Evolutionary conservation across 2,888 invertebrate species (phyloP).

Genomic region (Eurois occulta): DNA sequence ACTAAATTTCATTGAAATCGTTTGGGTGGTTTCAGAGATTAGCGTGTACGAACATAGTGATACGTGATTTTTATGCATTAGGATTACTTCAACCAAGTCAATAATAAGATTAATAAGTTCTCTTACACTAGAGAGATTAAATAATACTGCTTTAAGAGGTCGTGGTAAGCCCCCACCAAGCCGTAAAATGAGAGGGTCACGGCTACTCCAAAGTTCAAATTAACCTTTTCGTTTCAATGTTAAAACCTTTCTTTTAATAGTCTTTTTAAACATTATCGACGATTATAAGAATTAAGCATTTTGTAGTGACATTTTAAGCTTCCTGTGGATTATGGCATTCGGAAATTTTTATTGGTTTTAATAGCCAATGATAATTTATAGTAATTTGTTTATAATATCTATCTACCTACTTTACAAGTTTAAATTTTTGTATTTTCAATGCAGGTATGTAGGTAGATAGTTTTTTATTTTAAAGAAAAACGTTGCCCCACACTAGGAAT

Average conservation of each 20-base stretch:
- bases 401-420: not conserved
- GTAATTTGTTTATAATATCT: not conserved
- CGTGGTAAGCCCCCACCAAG: not conserved
- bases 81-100: too few species aligned
- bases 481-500: too few species aligned
- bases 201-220: slow-evolving; percentile 17
- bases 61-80: not conserved
- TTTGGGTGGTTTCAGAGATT: too few species aligned
- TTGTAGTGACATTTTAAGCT: slow-evolving; percentile 24
- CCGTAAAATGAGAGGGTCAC: slow-evolving; percentile 42
- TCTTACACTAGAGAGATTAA: not conserved
- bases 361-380: not conserved
- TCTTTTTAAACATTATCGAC: slow-evolving; percentile 20
- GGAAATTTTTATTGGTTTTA: slow-evolving; percentile 8
- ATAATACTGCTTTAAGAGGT: not conserved
- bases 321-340: slow-evolving; percentile 19
- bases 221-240: slow-evolving; percentile 42
- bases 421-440: not conserved
- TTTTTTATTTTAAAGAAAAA: too few species aligned
- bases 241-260: slow-evolving; percentile 39
- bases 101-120: too few species aligned
- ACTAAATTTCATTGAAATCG: too few species aligned
- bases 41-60: too few species aligned
- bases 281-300: slow-evolving; percentile 12
- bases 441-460: too few species aligned